These are phyloP conservation scores for Epicampocera succincta DNA, from an alignment of 2,888 invertebrate genomes.

Conservation along the genomic window DNA sequence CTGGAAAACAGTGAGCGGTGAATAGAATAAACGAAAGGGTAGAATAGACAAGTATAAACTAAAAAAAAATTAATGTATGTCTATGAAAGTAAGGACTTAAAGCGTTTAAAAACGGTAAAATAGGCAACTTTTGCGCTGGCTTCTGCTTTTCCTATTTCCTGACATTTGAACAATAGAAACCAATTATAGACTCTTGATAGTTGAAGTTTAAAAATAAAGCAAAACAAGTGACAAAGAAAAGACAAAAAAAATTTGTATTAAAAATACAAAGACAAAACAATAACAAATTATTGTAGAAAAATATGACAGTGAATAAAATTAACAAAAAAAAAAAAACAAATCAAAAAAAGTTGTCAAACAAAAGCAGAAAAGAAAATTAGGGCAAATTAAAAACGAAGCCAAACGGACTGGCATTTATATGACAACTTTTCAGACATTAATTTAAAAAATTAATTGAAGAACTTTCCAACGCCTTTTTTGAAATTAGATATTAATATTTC, in stretches of 20 bases:
- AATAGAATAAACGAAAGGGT: background rate
- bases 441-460: too few species aligned
- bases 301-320: background rate
- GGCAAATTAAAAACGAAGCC: background rate
- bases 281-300: slow-evolving; percentile 11
- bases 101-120: slow-evolving; percentile 24
- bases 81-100: slow-evolving; percentile 20
- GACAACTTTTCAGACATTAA: too few species aligned
- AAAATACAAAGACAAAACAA: slow-evolving; percentile 4
- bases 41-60: slow-evolving; percentile 25
- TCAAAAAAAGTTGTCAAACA: background rate
- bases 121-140: slow-evolving; percentile 4
- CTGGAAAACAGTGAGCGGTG: background rate
- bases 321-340: background rate
- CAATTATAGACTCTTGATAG: slow-evolving; percentile 52
- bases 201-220: slow-evolving; percentile 1
- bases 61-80: too few species aligned
- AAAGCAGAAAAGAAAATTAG: background rate
- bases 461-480: too few species aligned
- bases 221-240: background rate
- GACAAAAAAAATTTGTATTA: slow-evolving; percentile 10
- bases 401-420: too few species aligned
- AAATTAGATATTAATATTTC: too few species aligned
- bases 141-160: background rate
- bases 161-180: slow-evolving; percentile 44